These are phyloP conservation scores for Ephialtes manifestator DNA, from an alignment of 2,888 invertebrate species.

Conservation along the genomic window DNA sequence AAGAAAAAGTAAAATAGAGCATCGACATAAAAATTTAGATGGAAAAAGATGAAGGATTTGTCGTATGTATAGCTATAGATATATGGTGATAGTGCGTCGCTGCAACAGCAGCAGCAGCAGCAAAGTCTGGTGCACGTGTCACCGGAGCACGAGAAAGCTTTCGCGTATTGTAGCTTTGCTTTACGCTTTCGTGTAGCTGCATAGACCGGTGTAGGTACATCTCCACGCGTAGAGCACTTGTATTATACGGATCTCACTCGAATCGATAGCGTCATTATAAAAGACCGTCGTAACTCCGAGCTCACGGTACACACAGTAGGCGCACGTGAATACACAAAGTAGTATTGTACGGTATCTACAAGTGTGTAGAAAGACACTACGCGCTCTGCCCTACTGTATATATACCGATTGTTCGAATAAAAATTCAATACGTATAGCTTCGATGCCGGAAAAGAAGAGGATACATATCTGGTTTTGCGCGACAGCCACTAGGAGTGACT, in stretches of 20 bases:
- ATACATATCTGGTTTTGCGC: slow-evolving; percentile 43
- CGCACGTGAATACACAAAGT: slow-evolving; percentile 7
- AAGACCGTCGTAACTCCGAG: slow-evolving; percentile 71
- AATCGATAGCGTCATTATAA: slow-evolving; percentile 78
- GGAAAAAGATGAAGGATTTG: slow-evolving; percentile 29
- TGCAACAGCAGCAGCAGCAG: no score
- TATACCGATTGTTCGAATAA: slow-evolving; percentile 47
- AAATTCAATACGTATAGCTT: slow-evolving; percentile 49
- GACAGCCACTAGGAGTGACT: slow-evolving; percentile 25
- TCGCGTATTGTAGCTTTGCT: slow-evolving; percentile 6
- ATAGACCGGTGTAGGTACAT: neutral
- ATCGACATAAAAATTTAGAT: neutral
- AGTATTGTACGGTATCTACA: slow-evolving; percentile 3
- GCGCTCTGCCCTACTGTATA: slow-evolving; percentile 1
- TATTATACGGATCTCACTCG: slow-evolving; percentile 68
- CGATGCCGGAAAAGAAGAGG: slow-evolving; percentile 16
- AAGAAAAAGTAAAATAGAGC: neutral
- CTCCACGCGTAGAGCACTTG: slow-evolving; percentile 38
- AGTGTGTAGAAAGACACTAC: neutral
- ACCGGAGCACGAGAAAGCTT: slow-evolving; percentile 47
- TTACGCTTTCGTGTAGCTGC: neutral
- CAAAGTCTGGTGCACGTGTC: slow-evolving; percentile 34
- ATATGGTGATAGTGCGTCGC: no score
- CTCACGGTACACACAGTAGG: slow-evolving; percentile 27
- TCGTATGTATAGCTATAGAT: slow-evolving; percentile 9